Evolutionary conservation across 2,113 vertebrate genomes (phyloP), one percentile per base, ranked within the genome.

Genomic region (Buteo buteo): DNA sequence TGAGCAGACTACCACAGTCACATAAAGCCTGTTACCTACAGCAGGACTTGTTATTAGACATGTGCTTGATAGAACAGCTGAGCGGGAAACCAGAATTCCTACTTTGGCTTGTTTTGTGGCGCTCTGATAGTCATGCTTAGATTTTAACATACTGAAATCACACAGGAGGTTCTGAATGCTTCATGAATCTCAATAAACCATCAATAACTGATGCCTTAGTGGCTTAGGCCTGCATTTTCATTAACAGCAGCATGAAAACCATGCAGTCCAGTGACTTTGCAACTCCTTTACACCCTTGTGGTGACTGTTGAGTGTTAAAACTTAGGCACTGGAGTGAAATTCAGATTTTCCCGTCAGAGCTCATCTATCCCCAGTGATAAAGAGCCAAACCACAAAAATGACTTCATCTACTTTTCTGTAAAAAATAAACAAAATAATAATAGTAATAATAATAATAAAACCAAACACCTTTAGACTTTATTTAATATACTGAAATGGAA

Each of bases 101-200:
- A 2, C 45, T 73, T 36, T 4, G 7, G 8, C 14, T 72, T 6
- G 0, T 62, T 66, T 76, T 74, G 13, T 71, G 34, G 38, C 0
- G 0, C 57, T 92, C 20, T 79, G 15, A 9, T 80, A 64, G 44
- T 81, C 22, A 19, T 40, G 13, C n/a, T 57, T 83, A 12, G 12
- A 66, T 76, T 71, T 91, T 83, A 72, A 45, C 3, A 4, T 49
- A n/a, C 0, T 67, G 47, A 80, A 74, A 25, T 71, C 11, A 45
- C 25, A 22, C 16, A 24, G 20, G 42, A 80, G 13, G 11, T 86
- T 92, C 26, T 77, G 32, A 82, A 54, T 55, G 17, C n/a, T 61
- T 90, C 54, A 11, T 22, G 26, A 26, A 10, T 45, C 21, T 3
- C 42, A 62, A 13, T 54, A 71, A 72, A 25, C 3, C 11, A 1